Base-by-base conservation (phyloP, 2,888 invertebrate genomes). In the Heliconius charithonia region DNA sequence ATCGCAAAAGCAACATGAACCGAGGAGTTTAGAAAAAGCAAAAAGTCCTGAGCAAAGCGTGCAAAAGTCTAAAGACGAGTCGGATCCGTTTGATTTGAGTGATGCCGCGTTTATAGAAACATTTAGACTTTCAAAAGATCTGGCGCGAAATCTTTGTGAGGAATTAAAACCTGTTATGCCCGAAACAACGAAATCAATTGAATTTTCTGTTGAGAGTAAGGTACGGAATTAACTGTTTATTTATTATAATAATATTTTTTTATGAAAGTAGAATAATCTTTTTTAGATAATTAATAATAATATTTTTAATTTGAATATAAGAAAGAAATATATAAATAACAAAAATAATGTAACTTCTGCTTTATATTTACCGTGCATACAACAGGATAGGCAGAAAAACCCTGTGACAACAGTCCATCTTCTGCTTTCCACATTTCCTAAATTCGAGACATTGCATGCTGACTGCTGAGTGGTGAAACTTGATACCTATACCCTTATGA, bases 141-240 rank as follows among this genome's bases (percentile, higher is more conserved):
- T 94, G 83, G 93, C 89, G 83, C 89, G 91, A 82, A 88, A 83
- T 76, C 85, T 94, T 19, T 91, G 91, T 72, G 92, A 93, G 62
- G 94, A 94, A 78, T 81, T 94, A 27, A 89, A 89, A 78, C 92
- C 93, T 63, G 93, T 93, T 79, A 93, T 94, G 93, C 93, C 94
- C 0, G 92, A 92, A 79, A 91, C 92, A 13, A 90, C 89, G 0
- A 94, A 93, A 84, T 89, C 92, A n/a, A 89, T 91, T 37, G 94
- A 93, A 80, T 92, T 93, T 83, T 92, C 94, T 77, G 89, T 93
- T 65, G 94, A 94, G 84, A 92, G 91, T 81, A 94, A 94, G 89
- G 94, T 92, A 83, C 25, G 25, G n/a, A 59, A 32, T 25, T 59
- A 6, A n/a, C 56, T 10, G 7, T 27, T 63, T 27, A 63, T 27